phyloP scores from a whole-genome alignment of 2,797 vertebrate species.

The Hippopotamyrus pictus region DNA sequence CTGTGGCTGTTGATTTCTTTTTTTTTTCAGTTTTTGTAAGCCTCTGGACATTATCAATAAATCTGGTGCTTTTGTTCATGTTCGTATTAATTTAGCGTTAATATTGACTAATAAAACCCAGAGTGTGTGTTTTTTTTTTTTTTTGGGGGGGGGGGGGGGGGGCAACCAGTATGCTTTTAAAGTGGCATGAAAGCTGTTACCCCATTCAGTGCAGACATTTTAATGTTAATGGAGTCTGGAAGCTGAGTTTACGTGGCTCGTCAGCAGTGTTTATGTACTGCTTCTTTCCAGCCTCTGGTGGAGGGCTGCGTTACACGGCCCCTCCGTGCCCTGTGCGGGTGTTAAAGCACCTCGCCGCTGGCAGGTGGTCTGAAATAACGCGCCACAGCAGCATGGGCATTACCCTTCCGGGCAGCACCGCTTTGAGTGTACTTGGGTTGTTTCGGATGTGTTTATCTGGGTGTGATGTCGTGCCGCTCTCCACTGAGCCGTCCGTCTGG shows the following conservation, averaged over 20 bases:
- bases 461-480: background rate
- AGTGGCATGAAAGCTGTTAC: background rate
- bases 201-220: background rate
- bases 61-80: background rate
- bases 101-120: background rate
- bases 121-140: background rate
- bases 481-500: constrained; percentile 26
- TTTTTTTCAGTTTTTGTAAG: background rate
- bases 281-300: background rate
- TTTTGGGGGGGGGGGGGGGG: too few species aligned
- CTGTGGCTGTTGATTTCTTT: background rate
- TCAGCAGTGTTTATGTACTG: background rate
- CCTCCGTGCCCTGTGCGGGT: background rate
- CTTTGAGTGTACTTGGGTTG: background rate
- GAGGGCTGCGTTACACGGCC: background rate
- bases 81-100: background rate
- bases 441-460: background rate
- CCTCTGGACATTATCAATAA: background rate
- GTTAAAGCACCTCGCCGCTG: background rate
- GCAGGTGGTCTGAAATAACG: background rate
- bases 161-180: background rate
- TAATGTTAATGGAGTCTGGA: background rate
- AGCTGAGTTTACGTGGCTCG: background rate
- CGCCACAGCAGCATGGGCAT: background rate
- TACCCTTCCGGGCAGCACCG: background rate